phyloP scores from a whole-genome alignment of 2,113 vertebrate species.

The Lasiurus borealis region DNA sequence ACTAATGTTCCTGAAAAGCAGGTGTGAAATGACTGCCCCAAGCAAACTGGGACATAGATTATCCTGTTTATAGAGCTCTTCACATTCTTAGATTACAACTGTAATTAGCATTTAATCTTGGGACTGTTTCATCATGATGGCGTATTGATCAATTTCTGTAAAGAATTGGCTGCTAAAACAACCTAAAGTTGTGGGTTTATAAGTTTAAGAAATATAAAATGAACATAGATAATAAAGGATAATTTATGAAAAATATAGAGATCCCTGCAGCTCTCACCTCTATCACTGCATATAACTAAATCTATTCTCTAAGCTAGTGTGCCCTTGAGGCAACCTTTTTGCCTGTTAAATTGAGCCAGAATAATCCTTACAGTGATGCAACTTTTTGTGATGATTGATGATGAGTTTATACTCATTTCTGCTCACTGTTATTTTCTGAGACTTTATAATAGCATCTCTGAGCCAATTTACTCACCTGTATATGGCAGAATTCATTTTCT shows the following conservation, averaged over 20 bases:
- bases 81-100: slow-evolving; percentile 23
- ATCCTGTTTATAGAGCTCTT: slow-evolving; percentile 3
- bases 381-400: slow-evolving; percentile 50
- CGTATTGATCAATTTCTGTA: slow-evolving; percentile 50
- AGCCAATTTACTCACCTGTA: slow-evolving; percentile 23
- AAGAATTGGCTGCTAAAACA: background rate
- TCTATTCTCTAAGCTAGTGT: background rate
- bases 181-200: background rate
- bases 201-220: slow-evolving; percentile 49
- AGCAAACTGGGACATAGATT: background rate
- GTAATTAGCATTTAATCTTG: slow-evolving; percentile 52
- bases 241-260: slow-evolving; percentile 25
- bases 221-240: slow-evolving; percentile 26
- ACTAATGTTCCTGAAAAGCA: background rate
- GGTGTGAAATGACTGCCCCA: background rate
- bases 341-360: slow-evolving; percentile 57
- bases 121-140: slow-evolving; percentile 50
- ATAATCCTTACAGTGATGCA: slow-evolving; percentile 53
- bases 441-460: slow-evolving; percentile 57
- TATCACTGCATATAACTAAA: slow-evolving; percentile 5
- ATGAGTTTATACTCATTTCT: slow-evolving; percentile 63
- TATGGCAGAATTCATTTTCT: slow-evolving; percentile 25
- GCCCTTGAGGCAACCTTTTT: slow-evolving; percentile 53
- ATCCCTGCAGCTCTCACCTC: background rate
- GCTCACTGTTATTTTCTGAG: slow-evolving; percentile 64